Evolutionary conservation across 2,888 invertebrate species (phyloP), one percentile per base, ranked within the genome.

Genomic region (Caradrina kadenii): DNA sequence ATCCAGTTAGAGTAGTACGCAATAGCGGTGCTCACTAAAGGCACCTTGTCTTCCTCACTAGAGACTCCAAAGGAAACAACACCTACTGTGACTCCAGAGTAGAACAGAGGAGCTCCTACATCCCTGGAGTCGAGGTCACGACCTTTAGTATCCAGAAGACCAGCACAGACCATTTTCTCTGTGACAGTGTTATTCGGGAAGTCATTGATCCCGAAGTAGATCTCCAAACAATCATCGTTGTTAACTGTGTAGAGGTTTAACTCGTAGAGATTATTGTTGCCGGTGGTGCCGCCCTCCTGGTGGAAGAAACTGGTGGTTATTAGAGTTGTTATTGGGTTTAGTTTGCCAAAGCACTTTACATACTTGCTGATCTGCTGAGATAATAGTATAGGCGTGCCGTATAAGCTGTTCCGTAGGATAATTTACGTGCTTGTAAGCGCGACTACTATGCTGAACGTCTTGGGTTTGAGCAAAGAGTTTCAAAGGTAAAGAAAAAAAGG

Each of bases 91-190:
- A 69, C 65, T 4, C 45, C 52, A 0, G 61, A 7, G 62, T 76
- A 84, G 67, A 76, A 76, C 7, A 87, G 21, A 4, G 84, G 85
- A 15, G 86, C 80, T 1, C 87, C 86, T 1, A 59, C 60, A 39
- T 87, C 86, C 0, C 84, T 80, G 17, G 56, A 55, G 55, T 84
- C 85, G 0, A 76, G 31, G 26, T 81, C 74, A 0, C 80, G 71
- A 10, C 86, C 86, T 0, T 58, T 19, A 1, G 61, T n/a, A 2
- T 1, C 13, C 0, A 79, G 80, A 72, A 89, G 88, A 67, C 91
- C 91, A 71, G 92, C 78, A 63, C 95, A 94, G 56, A 95, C 88
- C 67, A 95, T 96, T 73, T 92, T 92, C 80, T 94, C 87, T 5
- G 89, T 88, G 55, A 90, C 77, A 13, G 19, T 53, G 11, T 54